Evolutionary conservation across 2,113 vertebrate species (phyloP), one percentile per base, ranked within the genome.

Genomic region (Tragulus kanchil): DNA sequence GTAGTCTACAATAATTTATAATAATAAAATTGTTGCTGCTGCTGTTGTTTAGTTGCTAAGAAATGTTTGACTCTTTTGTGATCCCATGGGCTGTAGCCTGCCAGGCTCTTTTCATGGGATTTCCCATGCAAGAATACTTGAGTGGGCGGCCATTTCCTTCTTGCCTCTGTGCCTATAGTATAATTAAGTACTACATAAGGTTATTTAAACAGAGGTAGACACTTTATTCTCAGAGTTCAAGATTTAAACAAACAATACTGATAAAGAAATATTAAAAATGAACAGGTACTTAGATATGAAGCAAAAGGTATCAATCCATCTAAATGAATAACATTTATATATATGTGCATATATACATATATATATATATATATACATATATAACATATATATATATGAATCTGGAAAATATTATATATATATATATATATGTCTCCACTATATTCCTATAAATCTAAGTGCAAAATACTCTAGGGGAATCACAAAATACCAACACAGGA

Each of bases 1-100:
- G 28, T 62, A 89, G 11, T 64, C 75, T 84, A 78, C 48, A 84
- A 78, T 85, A 64, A 92, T 87, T 64, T 78, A 85, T 71, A 23
- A 77, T 88, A 93, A 25, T 85, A 45, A 36, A 2, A 36, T 36
- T 36, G 36, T 73, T 45, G 5, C 7, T 73, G 25, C 21, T 73
- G 42, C 25, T 45, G 36, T 36, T 69, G 69, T 7, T 73, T 45
- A 45, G 69, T 73, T 25, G 42, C 42, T 73, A 73, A 25, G 42
- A 25, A 73, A 42, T 25, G 3, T 73, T 21, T 7, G 23, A 14
- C 42, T 73, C 42, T 45, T 73, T 25, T 25, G 21, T 73, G 45
- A 73, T 36, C 5, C 21, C 42, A 8, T 45, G 42, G 42, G 14
- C 69, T 45, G 21, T 21, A 25, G 42, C 42, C 11, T 11, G 14